phyloP scores from a whole-genome alignment of 2,797 vertebrate species.

The Limosa lapponica region DNA sequence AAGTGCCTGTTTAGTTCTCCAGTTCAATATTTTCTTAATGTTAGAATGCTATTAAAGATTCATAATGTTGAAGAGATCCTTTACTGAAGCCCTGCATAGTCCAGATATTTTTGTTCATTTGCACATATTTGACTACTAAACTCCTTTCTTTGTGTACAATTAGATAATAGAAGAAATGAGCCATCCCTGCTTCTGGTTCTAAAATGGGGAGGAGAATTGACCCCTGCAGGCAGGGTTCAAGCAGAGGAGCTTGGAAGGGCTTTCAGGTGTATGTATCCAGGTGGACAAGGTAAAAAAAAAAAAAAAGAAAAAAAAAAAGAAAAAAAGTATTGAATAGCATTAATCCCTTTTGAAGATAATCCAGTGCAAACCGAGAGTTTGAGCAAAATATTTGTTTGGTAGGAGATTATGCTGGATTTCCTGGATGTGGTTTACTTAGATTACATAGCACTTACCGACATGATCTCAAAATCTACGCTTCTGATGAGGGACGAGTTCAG shows the following conservation, averaged over 20 bases:
- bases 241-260: constrained; percentile 90
- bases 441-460: constrained; percentile 91
- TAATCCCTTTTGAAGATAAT: not conserved
- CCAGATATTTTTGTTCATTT: not conserved
- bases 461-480: constrained; percentile 91
- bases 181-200: constrained; percentile 88
- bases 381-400: constrained; percentile 55
- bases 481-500: constrained; percentile 89
- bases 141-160: not conserved
- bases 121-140: not conserved
- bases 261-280: constrained; percentile 92
- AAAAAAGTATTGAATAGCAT: not conserved
- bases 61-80: not conserved
- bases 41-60: not conserved
- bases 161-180: constrained; percentile 86
- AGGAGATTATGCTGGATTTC: constrained; percentile 92
- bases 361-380: constrained; percentile 36
- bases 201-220: constrained; percentile 91
- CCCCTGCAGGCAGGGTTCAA: constrained; percentile 89
- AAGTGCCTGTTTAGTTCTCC: not conserved
- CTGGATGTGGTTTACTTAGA: constrained; percentile 89
- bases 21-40: not conserved
- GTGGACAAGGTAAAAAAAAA: constrained; percentile 86
- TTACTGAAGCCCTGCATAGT: not conserved
- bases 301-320: constrained; percentile 5